Conservation (phyloP, 53 echinoderm and acorn worm genomes). For the Temnopleurus reevesii region DNA sequence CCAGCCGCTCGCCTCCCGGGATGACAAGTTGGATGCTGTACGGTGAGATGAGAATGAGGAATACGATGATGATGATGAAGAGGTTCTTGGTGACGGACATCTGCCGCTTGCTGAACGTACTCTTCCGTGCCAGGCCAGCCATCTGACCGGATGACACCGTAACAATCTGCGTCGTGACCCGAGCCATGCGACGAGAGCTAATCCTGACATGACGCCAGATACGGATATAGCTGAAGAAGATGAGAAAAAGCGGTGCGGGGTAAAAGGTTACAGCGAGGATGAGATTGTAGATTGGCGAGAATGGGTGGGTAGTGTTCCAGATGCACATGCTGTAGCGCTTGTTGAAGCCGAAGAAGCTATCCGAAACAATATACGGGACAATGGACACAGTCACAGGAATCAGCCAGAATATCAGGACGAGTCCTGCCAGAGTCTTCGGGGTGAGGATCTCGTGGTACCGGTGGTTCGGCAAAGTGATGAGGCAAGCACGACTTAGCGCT, state of each 20-base stretch:
- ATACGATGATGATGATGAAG: conserved; percentile 76
- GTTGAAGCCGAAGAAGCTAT: conserved; percentile 76
- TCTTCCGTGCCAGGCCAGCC: conserved; percentile 15
- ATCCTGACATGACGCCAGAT: conserved; percentile 83
- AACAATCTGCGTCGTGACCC: conserved; percentile 22
- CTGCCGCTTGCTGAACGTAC: conserved; percentile 69
- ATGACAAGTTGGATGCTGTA: conserved; percentile 75
- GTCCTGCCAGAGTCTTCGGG: conserved; percentile 48
- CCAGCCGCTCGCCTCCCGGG: conserved; percentile 76
- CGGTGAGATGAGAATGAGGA: conserved; percentile 72
- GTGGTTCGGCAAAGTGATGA: conserved; percentile 72
- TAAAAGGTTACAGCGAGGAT: conserved; percentile 67
- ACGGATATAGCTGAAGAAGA: conserved; percentile 57
- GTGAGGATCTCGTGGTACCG: conserved; percentile 73
- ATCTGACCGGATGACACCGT: conserved; percentile 37
- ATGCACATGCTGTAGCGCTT: conserved; percentile 77
- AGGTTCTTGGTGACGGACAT: conserved; percentile 90
- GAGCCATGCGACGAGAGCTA: conserved; percentile 66
- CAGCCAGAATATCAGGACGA: conserved; percentile 71
- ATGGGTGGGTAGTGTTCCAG: conserved; percentile 78
- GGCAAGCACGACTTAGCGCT: conserved; percentile 79
- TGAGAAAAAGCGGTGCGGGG: conserved; percentile 69
- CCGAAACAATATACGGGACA: conserved; percentile 65
- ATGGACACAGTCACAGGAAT: conserved; percentile 66
- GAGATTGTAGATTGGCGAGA: conserved; percentile 71